Conservation (phyloP, 2,113 vertebrate genomes). For the Serilophus lunatus region DNA sequence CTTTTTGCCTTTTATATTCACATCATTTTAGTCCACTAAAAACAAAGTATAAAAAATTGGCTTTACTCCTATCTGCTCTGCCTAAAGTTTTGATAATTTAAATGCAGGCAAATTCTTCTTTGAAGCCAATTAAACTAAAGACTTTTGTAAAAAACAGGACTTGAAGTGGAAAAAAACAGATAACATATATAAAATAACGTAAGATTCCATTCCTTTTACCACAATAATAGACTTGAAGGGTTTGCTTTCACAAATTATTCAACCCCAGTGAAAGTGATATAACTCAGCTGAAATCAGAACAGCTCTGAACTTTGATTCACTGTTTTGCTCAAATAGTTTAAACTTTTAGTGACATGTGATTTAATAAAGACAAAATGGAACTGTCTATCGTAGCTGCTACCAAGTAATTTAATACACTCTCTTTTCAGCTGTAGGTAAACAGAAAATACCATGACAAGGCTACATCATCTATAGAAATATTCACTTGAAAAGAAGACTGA, state of each 20-base stretch:
- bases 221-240: background rate
- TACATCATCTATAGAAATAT: background rate
- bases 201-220: conserved; percentile 32
- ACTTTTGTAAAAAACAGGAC: background rate
- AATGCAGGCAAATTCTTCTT: conserved; percentile 18
- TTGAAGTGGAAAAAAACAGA: background rate
- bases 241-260: conserved; percentile 42
- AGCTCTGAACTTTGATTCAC: conserved; percentile 23
- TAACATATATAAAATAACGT: background rate
- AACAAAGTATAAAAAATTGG: conserved; percentile 33
- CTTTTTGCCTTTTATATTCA: conserved; percentile 31
- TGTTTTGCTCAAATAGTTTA: background rate
- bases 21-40: conserved; percentile 22
- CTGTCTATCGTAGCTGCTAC: background rate
- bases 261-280: background rate
- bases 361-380: conserved; percentile 35
- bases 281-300: conserved; percentile 33
- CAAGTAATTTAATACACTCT: conserved; percentile 8
- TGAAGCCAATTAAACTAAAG: conserved; percentile 19
- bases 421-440: background rate
- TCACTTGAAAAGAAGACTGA: background rate
- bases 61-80: conserved; percentile 39
- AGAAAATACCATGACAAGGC: background rate
- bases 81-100: conserved; percentile 46
- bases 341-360: background rate